Conservation (phyloP, 2,888 invertebrate genomes). For the Mellilla xanthometata region DNA sequence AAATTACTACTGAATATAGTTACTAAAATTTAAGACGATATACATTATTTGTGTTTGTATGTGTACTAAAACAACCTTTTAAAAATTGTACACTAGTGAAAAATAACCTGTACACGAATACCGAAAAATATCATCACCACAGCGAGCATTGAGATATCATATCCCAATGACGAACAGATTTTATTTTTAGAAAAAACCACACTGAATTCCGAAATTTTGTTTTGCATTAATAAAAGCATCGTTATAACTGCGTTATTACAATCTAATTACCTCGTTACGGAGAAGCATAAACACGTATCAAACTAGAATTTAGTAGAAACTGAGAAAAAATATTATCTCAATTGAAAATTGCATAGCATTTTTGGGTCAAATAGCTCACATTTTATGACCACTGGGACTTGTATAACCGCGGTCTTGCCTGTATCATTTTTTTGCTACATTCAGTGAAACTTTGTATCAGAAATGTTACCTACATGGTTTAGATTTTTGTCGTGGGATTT, state of each 20-base stretch:
- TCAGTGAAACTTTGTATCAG: constrained; percentile 17
- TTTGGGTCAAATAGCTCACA: constrained; percentile 23
- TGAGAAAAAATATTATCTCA: constrained; percentile 6
- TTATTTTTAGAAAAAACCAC: neutral
- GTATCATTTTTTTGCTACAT: constrained; percentile 20
- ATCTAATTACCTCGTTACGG: constrained; percentile 1
- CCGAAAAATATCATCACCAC: too few species aligned
- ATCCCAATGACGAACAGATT: too few species aligned
- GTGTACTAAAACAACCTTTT: too few species aligned
- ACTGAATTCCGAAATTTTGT: neutral
- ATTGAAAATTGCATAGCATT: constrained; percentile 19
- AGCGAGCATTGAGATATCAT: too few species aligned
- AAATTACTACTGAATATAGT: too few species aligned
- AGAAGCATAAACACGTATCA: neutral
- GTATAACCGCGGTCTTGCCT: constrained; percentile 7
- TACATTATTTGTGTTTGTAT: too few species aligned
- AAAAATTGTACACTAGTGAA: too few species aligned
- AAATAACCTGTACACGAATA: too few species aligned
- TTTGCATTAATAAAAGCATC: neutral
- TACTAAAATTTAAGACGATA: too few species aligned
- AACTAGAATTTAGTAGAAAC: neutral
- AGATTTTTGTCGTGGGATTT: constrained; percentile 21
- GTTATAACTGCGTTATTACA: neutral
- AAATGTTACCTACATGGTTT: neutral
- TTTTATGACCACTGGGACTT: constrained; percentile 20